Evolutionary conservation across 2,888 invertebrate genomes (phyloP).

Genomic region (Melanostoma mellinum): DNA sequence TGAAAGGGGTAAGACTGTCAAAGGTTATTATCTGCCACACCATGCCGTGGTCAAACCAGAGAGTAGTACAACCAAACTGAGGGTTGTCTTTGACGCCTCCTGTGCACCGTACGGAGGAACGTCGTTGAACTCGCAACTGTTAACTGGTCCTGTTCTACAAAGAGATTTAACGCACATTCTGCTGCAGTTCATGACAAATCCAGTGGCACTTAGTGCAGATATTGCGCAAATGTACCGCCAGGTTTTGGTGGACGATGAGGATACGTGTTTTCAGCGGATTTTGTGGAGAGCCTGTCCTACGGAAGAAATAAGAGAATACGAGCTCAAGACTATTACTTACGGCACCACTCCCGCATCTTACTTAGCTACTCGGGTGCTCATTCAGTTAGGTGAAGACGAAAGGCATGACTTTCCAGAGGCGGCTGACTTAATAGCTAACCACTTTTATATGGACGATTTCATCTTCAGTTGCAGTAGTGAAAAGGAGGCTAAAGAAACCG

Average conservation of each 20-base stretch:
- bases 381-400: slow-evolving; percentile 5
- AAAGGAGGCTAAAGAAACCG: not conserved
- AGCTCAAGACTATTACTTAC: slow-evolving; percentile 51
- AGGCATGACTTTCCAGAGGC: slow-evolving; percentile 6
- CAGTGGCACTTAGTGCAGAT: slow-evolving; percentile 50
- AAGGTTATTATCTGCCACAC: too few relatives aligned
- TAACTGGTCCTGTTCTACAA: slow-evolving; percentile 33
- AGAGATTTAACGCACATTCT: slow-evolving; percentile 36
- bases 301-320: slow-evolving; percentile 49
- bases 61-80: too few relatives aligned
- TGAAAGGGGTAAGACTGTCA: slow-evolving; percentile 6
- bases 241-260: slow-evolving; percentile 30
- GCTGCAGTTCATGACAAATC: slow-evolving; percentile 41
- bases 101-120: slow-evolving; percentile 1
- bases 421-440: too few relatives aligned
- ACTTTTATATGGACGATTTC: too few relatives aligned
- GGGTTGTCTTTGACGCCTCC: not conserved
- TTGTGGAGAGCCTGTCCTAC: slow-evolving; percentile 32
- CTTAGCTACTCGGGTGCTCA: slow-evolving; percentile 44
- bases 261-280: slow-evolving; percentile 54
- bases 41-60: too few relatives aligned
- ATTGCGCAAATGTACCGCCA: slow-evolving; percentile 65
- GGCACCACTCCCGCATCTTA: slow-evolving; percentile 40
- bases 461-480: slow-evolving; percentile 19
- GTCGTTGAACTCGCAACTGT: slow-evolving; percentile 43